Evolutionary conservation across 2,888 invertebrate genomes (phyloP).

Genomic region (Idaea straminata): DNA sequence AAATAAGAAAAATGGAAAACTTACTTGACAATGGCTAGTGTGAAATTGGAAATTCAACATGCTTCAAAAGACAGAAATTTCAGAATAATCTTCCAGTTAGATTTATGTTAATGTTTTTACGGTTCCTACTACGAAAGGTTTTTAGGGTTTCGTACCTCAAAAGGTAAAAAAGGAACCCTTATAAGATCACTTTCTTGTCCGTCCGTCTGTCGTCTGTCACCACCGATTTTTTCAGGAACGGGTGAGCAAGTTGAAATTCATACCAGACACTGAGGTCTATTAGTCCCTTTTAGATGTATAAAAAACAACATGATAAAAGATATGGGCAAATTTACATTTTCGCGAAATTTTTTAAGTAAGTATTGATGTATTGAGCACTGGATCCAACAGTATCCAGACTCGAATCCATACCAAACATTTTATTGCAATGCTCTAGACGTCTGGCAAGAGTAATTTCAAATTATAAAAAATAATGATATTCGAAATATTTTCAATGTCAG

Average conservation of each 20-base stretch:
- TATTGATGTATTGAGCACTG: too few species aligned
- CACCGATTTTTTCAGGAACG: too few species aligned
- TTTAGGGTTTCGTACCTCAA: background rate
- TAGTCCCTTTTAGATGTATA: too few species aligned
- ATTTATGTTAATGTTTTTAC: background rate
- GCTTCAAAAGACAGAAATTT: background rate
- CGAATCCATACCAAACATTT: background rate
- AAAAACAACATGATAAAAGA: too few species aligned
- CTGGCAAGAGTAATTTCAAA: slow-evolving; percentile 8
- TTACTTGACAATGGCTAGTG: slow-evolving; percentile 3
- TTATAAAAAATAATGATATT: slow-evolving; percentile 40
- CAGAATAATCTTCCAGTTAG: background rate
- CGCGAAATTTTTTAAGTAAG: too few species aligned
- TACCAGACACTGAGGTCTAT: too few species aligned
- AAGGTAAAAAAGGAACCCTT: too few species aligned
- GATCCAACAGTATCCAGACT: background rate
- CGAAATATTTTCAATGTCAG: slow-evolving; percentile 68
- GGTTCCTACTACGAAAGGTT: background rate
- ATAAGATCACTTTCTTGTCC: too few species aligned
- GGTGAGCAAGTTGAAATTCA: too few species aligned
- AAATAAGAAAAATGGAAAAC: background rate
- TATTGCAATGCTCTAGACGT: background rate
- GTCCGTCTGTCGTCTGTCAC: too few species aligned
- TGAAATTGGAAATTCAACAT: slow-evolving; percentile 9
- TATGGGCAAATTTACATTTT: too few species aligned